Base-by-base conservation (phyloP, 2,888 invertebrate species). In the Lacanobia oleracea region DNA sequence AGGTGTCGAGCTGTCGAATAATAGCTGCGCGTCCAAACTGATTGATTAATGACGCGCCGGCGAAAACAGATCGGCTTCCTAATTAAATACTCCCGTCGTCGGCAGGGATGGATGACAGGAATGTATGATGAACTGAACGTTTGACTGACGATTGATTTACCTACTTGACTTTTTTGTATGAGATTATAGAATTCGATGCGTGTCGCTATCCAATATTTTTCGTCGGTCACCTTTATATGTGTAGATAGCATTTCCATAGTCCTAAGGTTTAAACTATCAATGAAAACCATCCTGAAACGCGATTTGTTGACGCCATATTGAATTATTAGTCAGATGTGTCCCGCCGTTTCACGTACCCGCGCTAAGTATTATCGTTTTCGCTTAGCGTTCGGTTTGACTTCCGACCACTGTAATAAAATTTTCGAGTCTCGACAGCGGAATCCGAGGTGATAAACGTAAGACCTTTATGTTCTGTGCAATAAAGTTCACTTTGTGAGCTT, bases 21-120 rank as follows among this genome's bases (percentile, higher is more conserved):
- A 94, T 93, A 90, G 93, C 90, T 90, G 87, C 87, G 88, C 87
- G 89, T 91, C 90, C 83, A 82, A 87, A 89, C 88, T 92, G 95
- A 95, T 95, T 96, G 96, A 96, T 96, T 94, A 94, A 96, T 96
- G 96, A 95, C 92, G 91, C 90, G 79, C 89, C 91, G 90, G 92
- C 90, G 93, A 94, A 95, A 95, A 94, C 93, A 94, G 92, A 90
- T 89, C 87, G 88, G 91, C 93, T 94, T 92, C 94, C 93, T 94
- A 94, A 94, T 94, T 95, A 95, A 95, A 94, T 92, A 93, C 91
- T 91, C 87, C 88, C 86, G 87, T 59, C 40, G 59, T 88, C 88
- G 87, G 88, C 79, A 80, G 82, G 76, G 74, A 78, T 86, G 81
- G 81, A 73, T 86, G 91, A 87, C 86, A 85, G 85, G 85, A 87